Evolutionary conservation across 2,113 vertebrate genomes (phyloP), one percentile per base, ranked within the genome.

Genomic region (Suricata suricatta): DNA sequence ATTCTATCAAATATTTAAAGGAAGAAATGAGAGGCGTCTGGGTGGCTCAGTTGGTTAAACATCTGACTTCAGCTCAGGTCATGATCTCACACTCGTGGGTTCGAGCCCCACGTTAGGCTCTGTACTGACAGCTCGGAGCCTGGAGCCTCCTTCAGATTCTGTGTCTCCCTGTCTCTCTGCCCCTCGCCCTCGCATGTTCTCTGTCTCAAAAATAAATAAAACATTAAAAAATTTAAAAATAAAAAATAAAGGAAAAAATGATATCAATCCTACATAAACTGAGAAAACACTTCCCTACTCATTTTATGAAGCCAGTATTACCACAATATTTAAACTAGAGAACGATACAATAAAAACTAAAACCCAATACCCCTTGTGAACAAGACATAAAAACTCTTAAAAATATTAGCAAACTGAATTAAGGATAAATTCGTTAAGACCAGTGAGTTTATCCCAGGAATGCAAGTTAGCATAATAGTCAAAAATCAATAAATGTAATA

Each of bases 401-500:
- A 93, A 87, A 60, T 69, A 93, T 7, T 54, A 77, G 69, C 57
- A 41, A 76, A 66, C 33, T 85, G 27, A 85, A 38, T 60, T 83
- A 60, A 83, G n/a, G 57, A 41, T 52, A 93, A 93, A 77, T 17
- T 77, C 82, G 76, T 52, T n/a, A 77, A 77, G 63, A 68, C 31
- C 83, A 69, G 15, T 47, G 31, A 44, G 19, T 69, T 68, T 80
- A 88, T 60, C 50, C 10, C 4, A 80, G 31, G 47, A 80, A 80
- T 71, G n/a, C 29, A 69, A 60, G 47, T 69, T 93, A 63, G 47
- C n/a, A 21, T 93, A 68, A 85, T 1, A 87, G 47, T 76, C 4
- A 74, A 84, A 89, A 90, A 64, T 64, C 41, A 93, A 64, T 92
- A 93, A 76, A 76, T 74, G 21, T 83, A 63, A 77, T 54, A 74